These are phyloP conservation scores for Cherax quadricarinatus DNA, from an alignment of 1,140 invertebrate species.

Conservation along the genomic window DNA sequence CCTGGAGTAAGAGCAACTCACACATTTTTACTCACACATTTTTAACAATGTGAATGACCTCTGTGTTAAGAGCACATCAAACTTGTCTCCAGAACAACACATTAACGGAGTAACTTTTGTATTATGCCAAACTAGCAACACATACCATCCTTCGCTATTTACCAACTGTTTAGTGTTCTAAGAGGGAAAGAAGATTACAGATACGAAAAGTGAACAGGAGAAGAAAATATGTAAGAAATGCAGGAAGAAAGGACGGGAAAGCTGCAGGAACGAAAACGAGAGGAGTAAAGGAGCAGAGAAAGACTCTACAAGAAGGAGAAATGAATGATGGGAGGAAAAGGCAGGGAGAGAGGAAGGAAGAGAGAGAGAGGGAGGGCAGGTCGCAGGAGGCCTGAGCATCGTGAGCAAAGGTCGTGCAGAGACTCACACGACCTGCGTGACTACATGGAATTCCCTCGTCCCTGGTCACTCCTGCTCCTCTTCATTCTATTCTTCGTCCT, in stretches of 20 bases:
- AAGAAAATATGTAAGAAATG: too few species aligned
- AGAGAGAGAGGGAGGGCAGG: background rate
- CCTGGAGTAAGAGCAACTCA: too few species aligned
- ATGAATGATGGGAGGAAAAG: background rate
- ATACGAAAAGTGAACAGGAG: too few species aligned
- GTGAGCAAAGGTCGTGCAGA: background rate
- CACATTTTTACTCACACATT: too few species aligned
- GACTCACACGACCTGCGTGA: background rate
- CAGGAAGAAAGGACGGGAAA: background rate
- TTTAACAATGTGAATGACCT: too few species aligned
- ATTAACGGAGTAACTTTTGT: too few species aligned
- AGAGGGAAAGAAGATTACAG: too few species aligned
- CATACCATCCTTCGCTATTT: too few species aligned
- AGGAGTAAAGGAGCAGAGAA: background rate
- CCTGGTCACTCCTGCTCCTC: background rate
- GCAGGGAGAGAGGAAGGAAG: background rate
- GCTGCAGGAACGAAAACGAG: background rate
- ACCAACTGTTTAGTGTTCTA: too few species aligned
- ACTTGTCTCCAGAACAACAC: too few species aligned
- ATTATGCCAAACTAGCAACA: too few species aligned
- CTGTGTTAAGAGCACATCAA: too few species aligned
- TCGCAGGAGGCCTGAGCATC: background rate
- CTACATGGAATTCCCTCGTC: background rate
- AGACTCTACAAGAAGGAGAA: background rate
- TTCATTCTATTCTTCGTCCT: background rate